Evolutionary conservation across 2,888 invertebrate species (phyloP).

Genomic region (Drosophila infuscata): DNA sequence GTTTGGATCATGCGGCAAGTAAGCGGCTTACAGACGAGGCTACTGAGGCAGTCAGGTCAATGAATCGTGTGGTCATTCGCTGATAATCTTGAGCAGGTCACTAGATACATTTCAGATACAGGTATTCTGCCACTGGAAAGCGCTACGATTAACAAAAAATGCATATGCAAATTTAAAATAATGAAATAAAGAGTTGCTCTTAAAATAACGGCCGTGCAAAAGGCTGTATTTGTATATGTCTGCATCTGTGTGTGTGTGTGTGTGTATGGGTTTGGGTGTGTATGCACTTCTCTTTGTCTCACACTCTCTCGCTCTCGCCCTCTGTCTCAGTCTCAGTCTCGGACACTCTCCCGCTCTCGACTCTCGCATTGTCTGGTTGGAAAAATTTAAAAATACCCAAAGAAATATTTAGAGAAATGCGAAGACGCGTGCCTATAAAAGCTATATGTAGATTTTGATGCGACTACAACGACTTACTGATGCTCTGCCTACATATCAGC

Average conservation of each 20-base stretch:
- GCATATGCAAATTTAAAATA: background rate
- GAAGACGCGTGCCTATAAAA: slow-evolving; percentile 51
- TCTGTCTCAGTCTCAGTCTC: background rate
- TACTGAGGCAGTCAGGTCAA: background rate
- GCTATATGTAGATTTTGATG: slow-evolving; percentile 9
- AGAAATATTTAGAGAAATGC: slow-evolving; percentile 39
- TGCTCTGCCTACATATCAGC: slow-evolving; percentile 15
- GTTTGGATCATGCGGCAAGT: background rate
- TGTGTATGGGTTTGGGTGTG: background rate
- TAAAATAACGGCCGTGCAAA: background rate
- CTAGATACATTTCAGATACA: background rate
- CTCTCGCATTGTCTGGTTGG: slow-evolving; percentile 8
- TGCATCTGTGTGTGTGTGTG: background rate
- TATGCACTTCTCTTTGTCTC: background rate
- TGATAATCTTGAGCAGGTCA: slow-evolving; percentile 6
- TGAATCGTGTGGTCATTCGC: slow-evolving; percentile 24
- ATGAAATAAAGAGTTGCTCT: background rate
- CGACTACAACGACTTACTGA: background rate
- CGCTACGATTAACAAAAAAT: slow-evolving; percentile 21
- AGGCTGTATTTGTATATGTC: slow-evolving; percentile 14
- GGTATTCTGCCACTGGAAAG: background rate
- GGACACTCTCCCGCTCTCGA: background rate
- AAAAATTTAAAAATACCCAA: slow-evolving; percentile 50
- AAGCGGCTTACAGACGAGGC: background rate
- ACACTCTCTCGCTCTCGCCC: background rate